Evolutionary conservation across 92 coral and sea anemone species (phyloP), one percentile per base, ranked within the genome.

Genomic region (Metridium senile): DNA sequence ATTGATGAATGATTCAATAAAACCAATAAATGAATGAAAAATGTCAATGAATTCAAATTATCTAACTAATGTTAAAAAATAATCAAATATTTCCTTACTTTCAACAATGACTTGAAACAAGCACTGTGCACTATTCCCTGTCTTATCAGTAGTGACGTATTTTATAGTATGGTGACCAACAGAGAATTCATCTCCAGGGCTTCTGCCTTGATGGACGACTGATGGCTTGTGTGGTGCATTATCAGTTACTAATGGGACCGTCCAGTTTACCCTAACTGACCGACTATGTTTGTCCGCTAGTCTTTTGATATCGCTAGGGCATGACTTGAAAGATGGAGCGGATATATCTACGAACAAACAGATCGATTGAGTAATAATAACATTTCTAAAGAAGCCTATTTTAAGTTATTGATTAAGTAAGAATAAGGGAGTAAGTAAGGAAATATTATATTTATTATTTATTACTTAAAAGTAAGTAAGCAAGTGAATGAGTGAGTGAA

Each of bases 81-180:
- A n/a, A n/a, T n/a, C n/a, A n/a, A n/a, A n/a, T n/a, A n/a, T n/a
- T 39, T 63, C 17, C 81, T 0, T 80, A 85, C 89, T 71, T 23
- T 58, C 58, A 29, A 85, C 66, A 8, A 59, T 62, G 2, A 85
- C 57, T 58, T 47, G 72, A 45, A 79, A 79, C 28, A 29, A 26
- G 67, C 92, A 88, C 52, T 72, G 81, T 30, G 76, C 89, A 33
- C 59, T 54, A 68, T 84, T 84, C 17, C 86, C 89, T 19, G 81
- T 54, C 57, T 51, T 66, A 34, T 88, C 92, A 28, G 80, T 74
- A 18, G 83, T 89, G 21, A 56, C 26, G 92, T 88, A 88, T 34
- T 54, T 64, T 21, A 88, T 70, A 1, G 33, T 43, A 73, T 88
- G 83, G 33, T 84, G 74, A 2, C 92, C 92, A 19, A 64, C 83